A percentile compares a stretch with the other conserved stretches of the same genome.
phyloP scores from a whole-genome alignment of 2,888 invertebrate genomes.

The Saturnia pavonia region DNA sequence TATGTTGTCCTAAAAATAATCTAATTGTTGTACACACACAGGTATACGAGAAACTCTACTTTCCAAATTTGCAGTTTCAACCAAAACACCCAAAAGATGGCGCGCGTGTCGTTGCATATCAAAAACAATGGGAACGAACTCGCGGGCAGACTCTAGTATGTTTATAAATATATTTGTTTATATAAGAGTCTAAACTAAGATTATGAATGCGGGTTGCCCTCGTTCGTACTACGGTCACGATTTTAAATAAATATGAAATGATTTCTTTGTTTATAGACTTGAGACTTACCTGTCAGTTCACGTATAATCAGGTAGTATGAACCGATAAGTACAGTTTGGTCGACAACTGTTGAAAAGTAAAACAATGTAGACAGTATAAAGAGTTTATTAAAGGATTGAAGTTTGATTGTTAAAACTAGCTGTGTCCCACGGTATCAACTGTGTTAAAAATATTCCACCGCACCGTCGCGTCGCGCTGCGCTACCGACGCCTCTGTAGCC shows the following conservation, averaged over 20 bases:
- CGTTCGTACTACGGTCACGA: constrained; percentile 9
- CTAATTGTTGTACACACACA: neutral
- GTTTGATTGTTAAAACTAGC: no score
- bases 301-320: neutral
- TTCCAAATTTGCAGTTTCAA: neutral
- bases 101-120: no score
- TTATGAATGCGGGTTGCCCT: constrained; percentile 10
- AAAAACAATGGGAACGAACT: no score
- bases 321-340: neutral
- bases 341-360: neutral
- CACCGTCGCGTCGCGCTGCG: no score
- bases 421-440: no score
- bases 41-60: no score
- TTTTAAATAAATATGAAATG: constrained; percentile 3
- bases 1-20: neutral
- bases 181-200: neutral
- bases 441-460: no score
- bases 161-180: neutral
- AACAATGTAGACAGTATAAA: neutral
- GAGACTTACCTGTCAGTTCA: neutral
- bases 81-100: no score
- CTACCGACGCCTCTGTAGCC: no score
- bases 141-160: neutral
- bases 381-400: no score
- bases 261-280: constrained; percentile 6